These are phyloP conservation scores for Pararge aegeria DNA, from an alignment of 1,140 invertebrate genomes.

Conservation along the genomic window DNA sequence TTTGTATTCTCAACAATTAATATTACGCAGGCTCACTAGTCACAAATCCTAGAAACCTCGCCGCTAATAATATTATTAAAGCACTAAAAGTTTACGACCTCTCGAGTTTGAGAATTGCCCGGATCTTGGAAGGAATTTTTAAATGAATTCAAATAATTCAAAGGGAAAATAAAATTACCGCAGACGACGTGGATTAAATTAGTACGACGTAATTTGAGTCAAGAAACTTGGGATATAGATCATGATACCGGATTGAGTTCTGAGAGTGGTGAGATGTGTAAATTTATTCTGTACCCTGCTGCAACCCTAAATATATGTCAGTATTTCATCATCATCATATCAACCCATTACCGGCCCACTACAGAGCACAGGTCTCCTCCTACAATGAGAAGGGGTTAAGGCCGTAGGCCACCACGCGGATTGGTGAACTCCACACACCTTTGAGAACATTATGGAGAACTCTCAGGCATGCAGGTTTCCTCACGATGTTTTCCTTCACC, in stretches of 20 bases:
- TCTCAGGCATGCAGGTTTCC: too few relatives aligned
- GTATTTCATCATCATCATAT: too few relatives aligned
- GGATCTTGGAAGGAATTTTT: constrained; percentile 67
- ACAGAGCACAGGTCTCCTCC: too few relatives aligned
- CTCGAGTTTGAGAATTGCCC: constrained; percentile 66
- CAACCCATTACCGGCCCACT: too few relatives aligned
- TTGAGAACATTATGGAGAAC: too few relatives aligned
- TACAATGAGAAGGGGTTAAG: too few relatives aligned
- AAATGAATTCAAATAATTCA: constrained; percentile 40
- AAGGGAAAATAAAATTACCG: constrained; percentile 72
- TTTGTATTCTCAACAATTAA: background rate
- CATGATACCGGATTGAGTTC: constrained; percentile 43
- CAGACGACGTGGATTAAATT: constrained; percentile 66
- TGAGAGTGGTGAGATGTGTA: constrained; percentile 32
- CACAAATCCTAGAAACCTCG: constrained; percentile 28
- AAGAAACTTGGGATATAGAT: constrained; percentile 55
- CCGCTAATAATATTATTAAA: constrained; percentile 61
- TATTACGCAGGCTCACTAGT: background rate
- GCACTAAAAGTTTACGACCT: constrained; percentile 65
- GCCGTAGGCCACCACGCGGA: too few relatives aligned
- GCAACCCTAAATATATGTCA: too few relatives aligned
- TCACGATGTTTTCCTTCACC: too few relatives aligned
- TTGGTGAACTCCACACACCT: too few relatives aligned
- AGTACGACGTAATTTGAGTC: constrained; percentile 66
- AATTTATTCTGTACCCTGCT: constrained; percentile 29